Evolutionary conservation across 2,797 vertebrate species (phyloP), one percentile per base, ranked within the genome.

Genomic region (Halcyon leucocephala): DNA sequence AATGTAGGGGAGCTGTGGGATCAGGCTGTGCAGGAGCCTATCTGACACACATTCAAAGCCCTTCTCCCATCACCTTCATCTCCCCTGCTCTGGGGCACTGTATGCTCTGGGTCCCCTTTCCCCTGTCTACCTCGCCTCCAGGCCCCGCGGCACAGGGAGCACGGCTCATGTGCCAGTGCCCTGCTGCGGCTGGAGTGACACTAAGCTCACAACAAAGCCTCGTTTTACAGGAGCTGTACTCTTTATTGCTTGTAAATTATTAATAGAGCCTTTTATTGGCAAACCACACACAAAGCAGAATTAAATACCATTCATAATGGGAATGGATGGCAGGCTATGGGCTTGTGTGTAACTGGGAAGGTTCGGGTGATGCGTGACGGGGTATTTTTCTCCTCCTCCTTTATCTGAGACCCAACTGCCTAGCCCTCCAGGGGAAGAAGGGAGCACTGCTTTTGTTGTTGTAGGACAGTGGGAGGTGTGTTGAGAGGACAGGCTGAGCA

Each of bases 301-400:
- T 98, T 98, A 98, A 98, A 98, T 90, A 57, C 86, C 62, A 51
- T 96, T 96, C 92, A 82, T 97, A 90, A 93, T 81, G 91, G 83
- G 79, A 95, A 76, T 9, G 35, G 52, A 62, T 66, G 49, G 79
- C 69, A 70, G 87, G 58, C 39, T 94, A 8, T 26, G 81, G 73
- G 62, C 86, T 72, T 55, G 21, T 62, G 85, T 77, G 39, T 95
- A 95, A 72, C 35, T 90, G 86, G 66, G 52, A 60, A 69, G 52
- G 14, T 33, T 26, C 2, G 14, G 18, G 10, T 51, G 57, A 60
- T 83, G 57, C 37, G 15, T 0, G 0, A 7, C 0, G 2, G 20
- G 46, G 4, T 81, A 10, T 70, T 90, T 89, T 89, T 79, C 61
- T 94, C 37, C 49, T 85, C 33, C 35, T 39, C 33, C 35, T 39